Conservation (phyloP, 2,888 invertebrate species). For the Apodemia mormo region DNA sequence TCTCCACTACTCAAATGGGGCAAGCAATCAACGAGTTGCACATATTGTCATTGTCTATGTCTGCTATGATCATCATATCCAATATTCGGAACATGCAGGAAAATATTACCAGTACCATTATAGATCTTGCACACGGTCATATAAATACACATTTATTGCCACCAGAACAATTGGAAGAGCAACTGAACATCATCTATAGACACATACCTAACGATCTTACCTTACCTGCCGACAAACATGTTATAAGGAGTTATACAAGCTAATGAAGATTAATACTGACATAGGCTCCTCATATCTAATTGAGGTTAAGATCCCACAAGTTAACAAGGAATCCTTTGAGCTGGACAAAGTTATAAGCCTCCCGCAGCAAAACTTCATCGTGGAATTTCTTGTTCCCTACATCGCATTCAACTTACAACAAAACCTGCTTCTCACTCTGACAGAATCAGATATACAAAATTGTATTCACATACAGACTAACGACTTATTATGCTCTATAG, state of each 20-base stretch:
- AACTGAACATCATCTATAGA: not conserved
- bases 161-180: not conserved
- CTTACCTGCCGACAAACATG: not conserved
- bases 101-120: not conserved
- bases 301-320: not conserved
- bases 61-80: no score
- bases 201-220: not conserved
- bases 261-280: not conserved
- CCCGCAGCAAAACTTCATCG: not conserved
- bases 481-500: not conserved
- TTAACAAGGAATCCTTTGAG: not conserved
- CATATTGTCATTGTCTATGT: no score
- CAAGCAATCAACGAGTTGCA: not conserved
- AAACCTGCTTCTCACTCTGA: no score
- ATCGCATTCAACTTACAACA: no score
- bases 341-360: not conserved
- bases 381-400: no score
- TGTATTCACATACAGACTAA: not conserved
- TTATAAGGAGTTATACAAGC: not conserved
- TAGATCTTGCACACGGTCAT: not conserved
- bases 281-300: not conserved
- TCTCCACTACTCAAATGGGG: not conserved
- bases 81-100: no score
- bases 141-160: not conserved
- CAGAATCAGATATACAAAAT: no score